phyloP scores from a whole-genome alignment of 2,888 invertebrate species.

The Cremastobaeus sp. region DNA sequence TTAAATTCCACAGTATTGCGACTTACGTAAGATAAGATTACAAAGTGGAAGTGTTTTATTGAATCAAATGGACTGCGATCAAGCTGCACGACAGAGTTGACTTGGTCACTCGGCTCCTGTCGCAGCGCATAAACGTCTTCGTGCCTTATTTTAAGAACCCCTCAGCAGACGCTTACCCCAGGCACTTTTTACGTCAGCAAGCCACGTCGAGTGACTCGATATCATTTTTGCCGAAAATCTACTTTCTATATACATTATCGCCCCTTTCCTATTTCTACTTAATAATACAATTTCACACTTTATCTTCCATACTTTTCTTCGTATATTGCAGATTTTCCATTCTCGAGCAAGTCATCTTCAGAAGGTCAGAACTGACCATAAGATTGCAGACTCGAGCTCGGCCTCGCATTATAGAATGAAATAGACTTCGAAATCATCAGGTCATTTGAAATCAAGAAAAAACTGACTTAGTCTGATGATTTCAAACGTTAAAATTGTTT shows the following conservation, averaged over 20 bases:
- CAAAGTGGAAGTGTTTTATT: constrained; percentile 67
- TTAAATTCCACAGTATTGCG: neutral
- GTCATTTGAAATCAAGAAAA: too few relatives aligned
- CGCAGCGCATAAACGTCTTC: constrained; percentile 64
- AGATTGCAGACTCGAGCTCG: constrained; percentile 9
- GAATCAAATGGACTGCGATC: constrained; percentile 68
- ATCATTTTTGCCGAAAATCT: constrained; percentile 54
- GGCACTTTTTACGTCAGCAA: constrained; percentile 60
- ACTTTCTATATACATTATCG: constrained; percentile 56
- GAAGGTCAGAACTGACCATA: constrained; percentile 25
- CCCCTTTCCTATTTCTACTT: constrained; percentile 68
- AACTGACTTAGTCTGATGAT: too few relatives aligned
- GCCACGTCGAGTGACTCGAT: constrained; percentile 57
- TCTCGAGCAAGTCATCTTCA: constrained; percentile 9
- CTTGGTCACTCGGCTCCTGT: constrained; percentile 74
- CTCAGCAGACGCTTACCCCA: constrained; percentile 52
- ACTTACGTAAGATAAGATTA: neutral
- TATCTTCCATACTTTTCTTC: constrained; percentile 57
- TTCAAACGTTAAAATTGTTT: too few relatives aligned
- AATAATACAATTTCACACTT: constrained; percentile 66
- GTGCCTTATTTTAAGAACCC: constrained; percentile 55
- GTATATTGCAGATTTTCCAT: constrained; percentile 49
- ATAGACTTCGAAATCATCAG: too few relatives aligned
- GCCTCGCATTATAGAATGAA: neutral
- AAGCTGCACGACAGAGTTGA: constrained; percentile 74